Conservation (phyloP, 2,888 invertebrate genomes). For the Eupithecia insigniata region DNA sequence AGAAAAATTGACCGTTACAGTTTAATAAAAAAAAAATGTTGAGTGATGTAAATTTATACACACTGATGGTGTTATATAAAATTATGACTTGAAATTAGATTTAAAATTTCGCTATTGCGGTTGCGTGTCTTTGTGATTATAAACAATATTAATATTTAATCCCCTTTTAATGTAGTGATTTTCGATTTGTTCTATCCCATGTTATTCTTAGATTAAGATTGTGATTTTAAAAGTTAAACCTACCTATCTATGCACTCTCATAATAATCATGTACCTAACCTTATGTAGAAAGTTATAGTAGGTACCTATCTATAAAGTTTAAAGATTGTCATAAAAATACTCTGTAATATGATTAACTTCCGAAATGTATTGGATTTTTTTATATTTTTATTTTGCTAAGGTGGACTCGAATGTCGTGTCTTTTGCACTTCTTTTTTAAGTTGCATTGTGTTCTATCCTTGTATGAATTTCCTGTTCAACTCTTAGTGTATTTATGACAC, state of each 20-base stretch:
- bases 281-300: conserved; percentile 52
- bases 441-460: background rate
- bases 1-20: conserved; percentile 39
- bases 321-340: conserved; percentile 25
- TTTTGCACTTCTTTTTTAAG: background rate
- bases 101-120: conserved; percentile 46
- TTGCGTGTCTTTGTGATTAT: conserved; percentile 51
- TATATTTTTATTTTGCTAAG: background rate
- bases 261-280: conserved; percentile 59
- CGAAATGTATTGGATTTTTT: background rate
- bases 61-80: conserved; percentile 31
- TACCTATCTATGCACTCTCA: conserved; percentile 67
- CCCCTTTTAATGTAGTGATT: conserved; percentile 66
- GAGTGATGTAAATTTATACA: conserved; percentile 21
- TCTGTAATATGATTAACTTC: conserved; percentile 27
- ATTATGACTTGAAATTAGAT: conserved; percentile 37
- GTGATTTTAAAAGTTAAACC: conserved; percentile 72
- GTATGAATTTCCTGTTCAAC: background rate
- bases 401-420: background rate
- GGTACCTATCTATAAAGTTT: conserved; percentile 25
- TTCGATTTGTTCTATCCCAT: conserved; percentile 64
- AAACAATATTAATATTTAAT: conserved; percentile 61
- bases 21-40: conserved; percentile 40
- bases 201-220: conserved; percentile 70
- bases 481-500: background rate